Evolutionary conservation across 2,888 invertebrate species (phyloP), one percentile per base, ranked within the genome.

Genomic region (Sturmia bella): DNA sequence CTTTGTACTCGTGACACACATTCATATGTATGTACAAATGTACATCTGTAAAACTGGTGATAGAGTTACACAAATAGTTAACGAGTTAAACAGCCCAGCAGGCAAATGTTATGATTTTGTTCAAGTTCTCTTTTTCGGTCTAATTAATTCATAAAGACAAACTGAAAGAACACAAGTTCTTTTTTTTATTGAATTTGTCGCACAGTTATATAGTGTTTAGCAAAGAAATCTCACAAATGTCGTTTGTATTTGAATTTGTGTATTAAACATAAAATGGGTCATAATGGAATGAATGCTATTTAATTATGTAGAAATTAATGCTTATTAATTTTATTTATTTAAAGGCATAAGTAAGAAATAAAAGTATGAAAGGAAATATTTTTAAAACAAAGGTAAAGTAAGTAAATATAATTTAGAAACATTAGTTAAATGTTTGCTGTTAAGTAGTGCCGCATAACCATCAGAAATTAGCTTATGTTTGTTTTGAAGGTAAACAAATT

Each of bases 91-190:
- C 39, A 57, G 21, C 19, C 19, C 39, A 48, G 5, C 48, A 57
- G 21, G 54, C 48, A 66, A 50, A 75, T 66, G 17, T 66, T 75
- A 17, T 57, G 48, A 66, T 75, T 48, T 27, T 39, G 48, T 37
- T 32, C 9, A 32, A 56, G 13, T 45, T 54, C 6, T 43, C 9
- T 13, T 43, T 64, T 56, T 37, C 54, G 13, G 48, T 66, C 48
- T 66, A 75, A 66, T 75, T 75, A 75, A 64, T 66, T 57, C 57
- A 66, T 50, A 68, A 59, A 57, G 57, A 39, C 11, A 74, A 48
- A 24, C 17, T 27, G 4, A 57, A 21, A 15, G 41, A 41, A 6
- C 15, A 59, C 15, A 12, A 68, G 48, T 66, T 39, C 50, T 15
- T 50, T 56, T 37, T 57, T 15, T 50, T 57, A 41, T 59, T 66